phyloP scores from a whole-genome alignment of 2,797 vertebrate genomes.

The Gymnopithys bicolor region DNA sequence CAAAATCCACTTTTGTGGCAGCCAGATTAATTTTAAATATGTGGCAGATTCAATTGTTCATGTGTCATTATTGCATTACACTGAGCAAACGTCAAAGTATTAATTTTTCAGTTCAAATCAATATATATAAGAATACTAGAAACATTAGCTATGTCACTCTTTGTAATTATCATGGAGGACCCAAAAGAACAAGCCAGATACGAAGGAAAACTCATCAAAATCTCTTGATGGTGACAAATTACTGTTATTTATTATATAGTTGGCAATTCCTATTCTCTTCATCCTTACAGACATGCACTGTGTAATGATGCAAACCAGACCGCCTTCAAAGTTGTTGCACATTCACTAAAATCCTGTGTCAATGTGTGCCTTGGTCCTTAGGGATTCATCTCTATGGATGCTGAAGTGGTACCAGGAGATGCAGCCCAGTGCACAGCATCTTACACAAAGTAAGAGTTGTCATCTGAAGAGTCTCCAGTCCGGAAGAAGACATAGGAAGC shows the following conservation, averaged over 20 bases:
- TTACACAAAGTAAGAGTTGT: not conserved
- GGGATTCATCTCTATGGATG: not conserved
- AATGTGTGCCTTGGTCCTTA: rapidly evolving
- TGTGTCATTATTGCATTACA: not conserved
- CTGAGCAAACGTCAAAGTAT: not conserved
- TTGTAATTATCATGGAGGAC: not conserved
- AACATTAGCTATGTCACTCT: not conserved
- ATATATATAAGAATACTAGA: not conserved
- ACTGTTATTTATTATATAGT: not conserved
- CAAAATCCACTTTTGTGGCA: not conserved
- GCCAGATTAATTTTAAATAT: not conserved
- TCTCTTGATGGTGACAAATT: not conserved
- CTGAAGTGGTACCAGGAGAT: not conserved
- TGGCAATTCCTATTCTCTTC: not conserved
- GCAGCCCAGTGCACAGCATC: rapidly evolving
- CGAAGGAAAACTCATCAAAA: not conserved
- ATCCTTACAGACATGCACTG: not conserved
- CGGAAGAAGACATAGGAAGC: rapidly evolving
- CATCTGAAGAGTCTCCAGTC: not conserved
- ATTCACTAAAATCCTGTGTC: not conserved
- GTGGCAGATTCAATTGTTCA: not conserved
- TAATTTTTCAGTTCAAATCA: not conserved
- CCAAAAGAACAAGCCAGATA: not conserved
- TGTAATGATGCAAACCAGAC: not conserved
- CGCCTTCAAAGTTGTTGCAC: not conserved